Percentiles rank a stretch among this genome's conserved stretches.
phyloP scores from a whole-genome alignment of 2,888 invertebrate species.

The Eupelmus urozonus region DNA sequence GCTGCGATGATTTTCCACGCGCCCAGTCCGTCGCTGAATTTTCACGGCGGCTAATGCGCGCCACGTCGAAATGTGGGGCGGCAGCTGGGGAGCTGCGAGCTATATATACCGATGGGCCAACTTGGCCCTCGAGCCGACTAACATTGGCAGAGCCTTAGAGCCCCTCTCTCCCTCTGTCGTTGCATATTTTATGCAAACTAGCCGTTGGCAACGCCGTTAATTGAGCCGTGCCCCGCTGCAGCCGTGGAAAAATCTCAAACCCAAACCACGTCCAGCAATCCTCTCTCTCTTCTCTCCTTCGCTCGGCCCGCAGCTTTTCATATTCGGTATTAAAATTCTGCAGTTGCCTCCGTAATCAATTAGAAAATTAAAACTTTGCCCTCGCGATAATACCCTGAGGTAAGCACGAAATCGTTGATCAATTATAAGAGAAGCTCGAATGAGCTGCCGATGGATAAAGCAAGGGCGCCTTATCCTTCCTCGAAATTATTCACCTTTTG shows the following conservation, averaged over 20 bases:
- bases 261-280: constrained; percentile 54
- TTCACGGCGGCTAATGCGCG: constrained; percentile 54
- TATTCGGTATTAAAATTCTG: constrained; percentile 52
- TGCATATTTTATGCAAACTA: constrained; percentile 66
- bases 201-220: constrained; percentile 64
- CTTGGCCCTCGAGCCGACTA: constrained; percentile 53
- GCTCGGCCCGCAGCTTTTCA: constrained; percentile 17
- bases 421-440: constrained; percentile 18
- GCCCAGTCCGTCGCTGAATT: constrained; percentile 53
- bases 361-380: constrained; percentile 49
- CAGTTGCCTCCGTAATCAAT: constrained; percentile 44
- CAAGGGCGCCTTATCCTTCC: constrained; percentile 1
- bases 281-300: constrained; percentile 3
- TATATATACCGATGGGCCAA: constrained; percentile 35
- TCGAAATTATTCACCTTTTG: constrained; percentile 12
- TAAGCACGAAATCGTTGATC: constrained; percentile 41
- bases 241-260: constrained; percentile 61
- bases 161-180: constrained; percentile 25
- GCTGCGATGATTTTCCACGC: constrained; percentile 59
- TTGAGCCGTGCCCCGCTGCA: constrained; percentile 61
- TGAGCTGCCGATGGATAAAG: background rate
- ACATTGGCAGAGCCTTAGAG: constrained; percentile 59
- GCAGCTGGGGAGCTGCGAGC: background rate
- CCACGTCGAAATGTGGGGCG: constrained; percentile 9
- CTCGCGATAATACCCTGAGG: constrained; percentile 30